These are phyloP conservation scores for Aethes cnicana DNA, from an alignment of 2,888 invertebrate species.

Conservation along the genomic window DNA sequence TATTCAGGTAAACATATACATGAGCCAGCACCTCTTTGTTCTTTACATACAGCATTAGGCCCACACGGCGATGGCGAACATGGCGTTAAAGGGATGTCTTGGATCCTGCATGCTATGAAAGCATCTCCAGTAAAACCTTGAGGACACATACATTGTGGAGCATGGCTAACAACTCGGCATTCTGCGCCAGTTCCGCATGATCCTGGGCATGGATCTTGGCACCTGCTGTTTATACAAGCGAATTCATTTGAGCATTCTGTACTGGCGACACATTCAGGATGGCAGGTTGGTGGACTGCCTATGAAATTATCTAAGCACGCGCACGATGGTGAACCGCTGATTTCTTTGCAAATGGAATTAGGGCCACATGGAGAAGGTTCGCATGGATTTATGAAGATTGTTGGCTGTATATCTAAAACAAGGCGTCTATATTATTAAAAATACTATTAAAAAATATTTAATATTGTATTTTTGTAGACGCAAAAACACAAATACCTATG, in stretches of 20 bases:
- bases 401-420: conserved; percentile 56
- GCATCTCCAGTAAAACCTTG: conserved; percentile 85
- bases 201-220: conserved; percentile 88
- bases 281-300: conserved; percentile 87
- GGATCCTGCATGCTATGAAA: conserved; percentile 79
- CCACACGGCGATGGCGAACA: conserved; percentile 89
- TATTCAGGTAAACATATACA: conserved; percentile 87
- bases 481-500: too few relatives aligned
- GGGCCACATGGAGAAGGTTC: conserved; percentile 90
- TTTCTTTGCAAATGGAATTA: conserved; percentile 84
- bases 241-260: conserved; percentile 86
- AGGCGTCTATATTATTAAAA: too few relatives aligned
- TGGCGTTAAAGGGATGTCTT: conserved; percentile 78
- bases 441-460: too few relatives aligned
- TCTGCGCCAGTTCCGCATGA: conserved; percentile 88
- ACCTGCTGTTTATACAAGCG: conserved; percentile 89
- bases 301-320: conserved; percentile 86
- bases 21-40: conserved; percentile 85
- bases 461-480: too few relatives aligned
- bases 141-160: conserved; percentile 88
- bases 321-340: conserved; percentile 86
- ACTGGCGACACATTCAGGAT: conserved; percentile 88
- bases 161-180: conserved; percentile 88
- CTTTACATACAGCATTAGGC: conserved; percentile 87
- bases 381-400: conserved; percentile 80